These are phyloP conservation scores for Mythimna impura DNA, from an alignment of 2,888 invertebrate genomes.

Conservation along the genomic window DNA sequence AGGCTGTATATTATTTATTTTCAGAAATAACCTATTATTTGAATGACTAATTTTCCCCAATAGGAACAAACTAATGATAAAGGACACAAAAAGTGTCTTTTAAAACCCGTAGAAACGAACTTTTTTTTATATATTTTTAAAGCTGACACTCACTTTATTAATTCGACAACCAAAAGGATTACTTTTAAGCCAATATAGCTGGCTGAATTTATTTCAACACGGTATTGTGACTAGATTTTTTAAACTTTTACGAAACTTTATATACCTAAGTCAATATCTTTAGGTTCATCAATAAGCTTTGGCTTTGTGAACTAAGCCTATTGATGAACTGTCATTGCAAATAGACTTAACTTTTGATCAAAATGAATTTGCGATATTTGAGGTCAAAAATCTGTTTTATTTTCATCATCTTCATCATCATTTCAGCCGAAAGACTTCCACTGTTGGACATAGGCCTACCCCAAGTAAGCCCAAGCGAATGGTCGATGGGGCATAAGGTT, in stretches of 20 bases:
- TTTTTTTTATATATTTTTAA: slow-evolving; percentile 29
- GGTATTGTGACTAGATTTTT: slow-evolving; percentile 30
- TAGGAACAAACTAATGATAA: neutral
- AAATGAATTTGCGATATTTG: slow-evolving; percentile 12
- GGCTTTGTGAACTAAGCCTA: slow-evolving; percentile 16
- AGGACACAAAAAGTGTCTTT: neutral
- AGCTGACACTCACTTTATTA: slow-evolving; percentile 45
- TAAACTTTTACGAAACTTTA: slow-evolving; percentile 30
- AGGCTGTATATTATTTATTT: too few relatives aligned
- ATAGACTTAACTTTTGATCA: neutral
- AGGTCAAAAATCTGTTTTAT: neutral
- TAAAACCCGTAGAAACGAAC: neutral
- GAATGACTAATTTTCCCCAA: too few relatives aligned
- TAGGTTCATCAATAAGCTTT: neutral
- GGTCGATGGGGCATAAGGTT: too few relatives aligned
- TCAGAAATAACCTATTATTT: too few relatives aligned
- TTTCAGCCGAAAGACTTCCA: too few relatives aligned
- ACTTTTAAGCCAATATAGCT: slow-evolving; percentile 35
- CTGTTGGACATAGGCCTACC: too few relatives aligned
- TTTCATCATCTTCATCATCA: too few relatives aligned
- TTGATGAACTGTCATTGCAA: slow-evolving; percentile 32
- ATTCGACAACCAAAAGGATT: slow-evolving; percentile 56
- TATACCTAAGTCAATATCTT: slow-evolving; percentile 6
- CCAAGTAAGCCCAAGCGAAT: too few relatives aligned
- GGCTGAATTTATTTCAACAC: slow-evolving; percentile 28